Evolutionary conservation across 2,797 vertebrate species (phyloP).

Genomic region (Cossypha polioptera): DNA sequence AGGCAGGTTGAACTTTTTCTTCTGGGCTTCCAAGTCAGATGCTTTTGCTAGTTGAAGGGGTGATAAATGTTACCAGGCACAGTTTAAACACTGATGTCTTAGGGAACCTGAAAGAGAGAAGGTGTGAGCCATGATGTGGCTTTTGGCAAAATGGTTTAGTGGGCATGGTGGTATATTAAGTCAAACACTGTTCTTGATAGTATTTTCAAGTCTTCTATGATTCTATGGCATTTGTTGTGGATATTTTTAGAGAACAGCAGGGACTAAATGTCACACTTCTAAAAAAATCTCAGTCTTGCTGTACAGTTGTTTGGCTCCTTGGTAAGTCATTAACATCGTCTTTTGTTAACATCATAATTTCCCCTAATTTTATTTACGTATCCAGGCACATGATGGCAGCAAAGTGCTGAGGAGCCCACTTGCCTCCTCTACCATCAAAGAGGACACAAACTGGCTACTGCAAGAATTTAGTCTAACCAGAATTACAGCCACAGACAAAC

Average conservation of each 20-base stretch:
- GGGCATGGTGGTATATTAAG: not conserved
- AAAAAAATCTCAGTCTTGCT: not conserved
- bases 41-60: not conserved
- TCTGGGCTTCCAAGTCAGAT: not conserved
- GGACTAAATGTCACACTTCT: not conserved
- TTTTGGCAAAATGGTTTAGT: not conserved
- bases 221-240: not conserved
- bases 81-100: not conserved
- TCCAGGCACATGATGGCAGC: slow-evolving; percentile 58
- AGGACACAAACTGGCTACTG: not conserved
- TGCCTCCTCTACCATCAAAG: no score
- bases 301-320: not conserved
- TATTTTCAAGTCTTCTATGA: not conserved
- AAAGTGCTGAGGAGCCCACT: slow-evolving; percentile 3
- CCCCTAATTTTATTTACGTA: not conserved
- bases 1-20: not conserved
- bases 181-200: not conserved
- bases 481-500: not conserved
- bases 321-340: not conserved
- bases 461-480: not conserved
- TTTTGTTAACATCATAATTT: not conserved
- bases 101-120: not conserved
- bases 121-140: not conserved
- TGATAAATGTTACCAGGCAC: not conserved
- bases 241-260: not conserved